Conservation (phyloP, 2,888 invertebrate genomes). For the Eupeodes luniger region DNA sequence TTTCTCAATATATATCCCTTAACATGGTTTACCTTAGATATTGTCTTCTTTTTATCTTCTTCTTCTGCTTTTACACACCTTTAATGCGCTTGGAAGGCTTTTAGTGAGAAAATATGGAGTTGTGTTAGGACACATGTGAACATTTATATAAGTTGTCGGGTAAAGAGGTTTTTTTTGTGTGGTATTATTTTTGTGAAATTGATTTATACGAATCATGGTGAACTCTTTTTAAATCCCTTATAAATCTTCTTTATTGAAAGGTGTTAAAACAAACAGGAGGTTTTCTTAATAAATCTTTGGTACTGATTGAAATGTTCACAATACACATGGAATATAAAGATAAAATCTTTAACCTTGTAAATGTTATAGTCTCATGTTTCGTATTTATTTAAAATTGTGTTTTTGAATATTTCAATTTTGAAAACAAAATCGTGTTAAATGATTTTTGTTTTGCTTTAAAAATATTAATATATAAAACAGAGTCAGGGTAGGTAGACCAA, state of each 20-base stretch:
- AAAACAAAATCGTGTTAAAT: too few species aligned
- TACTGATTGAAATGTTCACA: not conserved
- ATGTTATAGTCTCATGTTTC: too few species aligned
- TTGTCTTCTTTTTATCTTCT: not conserved
- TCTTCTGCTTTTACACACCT: not conserved
- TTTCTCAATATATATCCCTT: constrained; percentile 6
- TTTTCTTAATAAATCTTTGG: not conserved
- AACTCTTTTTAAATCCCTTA: not conserved
- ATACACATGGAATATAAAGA: too few species aligned
- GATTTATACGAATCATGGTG: constrained; percentile 2
- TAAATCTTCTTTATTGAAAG: constrained; percentile 16
- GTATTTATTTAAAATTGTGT: too few species aligned
- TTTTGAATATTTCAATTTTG: too few species aligned
- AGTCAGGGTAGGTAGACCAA: too few species aligned
- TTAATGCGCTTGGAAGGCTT: constrained; percentile 1
- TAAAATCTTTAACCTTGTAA: too few species aligned
- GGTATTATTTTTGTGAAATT: constrained; percentile 4
- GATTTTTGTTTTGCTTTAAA: too few species aligned
- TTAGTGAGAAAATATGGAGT: not conserved
- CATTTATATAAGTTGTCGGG: constrained; percentile 15
- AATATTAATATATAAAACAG: too few species aligned
- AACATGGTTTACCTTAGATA: not conserved
- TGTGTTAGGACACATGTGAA: not conserved
- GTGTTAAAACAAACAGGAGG: not conserved
- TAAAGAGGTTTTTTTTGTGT: constrained; percentile 15